phyloP scores from a whole-genome alignment of 2,113 vertebrate species.

The Chaetodon auriga region DNA sequence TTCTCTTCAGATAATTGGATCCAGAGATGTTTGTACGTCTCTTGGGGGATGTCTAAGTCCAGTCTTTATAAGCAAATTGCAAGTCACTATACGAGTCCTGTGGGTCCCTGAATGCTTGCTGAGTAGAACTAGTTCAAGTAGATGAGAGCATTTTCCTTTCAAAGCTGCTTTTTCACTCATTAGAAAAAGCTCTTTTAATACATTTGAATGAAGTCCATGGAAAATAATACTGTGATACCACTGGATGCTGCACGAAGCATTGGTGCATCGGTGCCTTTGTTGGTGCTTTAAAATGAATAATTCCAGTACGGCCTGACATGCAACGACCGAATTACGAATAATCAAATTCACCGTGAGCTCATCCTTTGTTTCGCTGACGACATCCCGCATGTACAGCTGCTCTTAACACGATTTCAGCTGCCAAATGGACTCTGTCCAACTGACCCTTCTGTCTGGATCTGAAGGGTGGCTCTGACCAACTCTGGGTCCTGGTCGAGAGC shows the following conservation, averaged over 20 bases:
- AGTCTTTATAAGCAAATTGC: background rate
- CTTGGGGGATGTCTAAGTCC: background rate
- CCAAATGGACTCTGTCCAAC: slow-evolving; percentile 52
- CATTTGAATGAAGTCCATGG: background rate
- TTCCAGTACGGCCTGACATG: background rate
- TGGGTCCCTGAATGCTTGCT: background rate
- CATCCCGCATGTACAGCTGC: background rate
- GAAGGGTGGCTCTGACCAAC: slow-evolving; percentile 25
- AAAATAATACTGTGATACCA: too few relatives aligned
- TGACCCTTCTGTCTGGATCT: slow-evolving; percentile 17
- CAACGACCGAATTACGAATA: slow-evolving; percentile 24
- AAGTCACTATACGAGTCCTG: background rate
- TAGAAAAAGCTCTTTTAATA: background rate
- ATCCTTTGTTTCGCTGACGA: slow-evolving; percentile 20
- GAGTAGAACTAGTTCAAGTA: background rate
- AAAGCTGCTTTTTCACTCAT: background rate
- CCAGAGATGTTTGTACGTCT: background rate
- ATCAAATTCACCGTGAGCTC: slow-evolving; percentile 24
- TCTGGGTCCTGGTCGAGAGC: slow-evolving; percentile 2
- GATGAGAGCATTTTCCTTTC: background rate
- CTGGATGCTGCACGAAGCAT: background rate
- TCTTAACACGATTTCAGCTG: background rate
- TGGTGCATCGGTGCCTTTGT: background rate
- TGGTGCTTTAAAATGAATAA: background rate
- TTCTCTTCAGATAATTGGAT: background rate